phyloP scores from a whole-genome alignment of 2,888 invertebrate species.

The Scrobipalpa atriplicella region DNA sequence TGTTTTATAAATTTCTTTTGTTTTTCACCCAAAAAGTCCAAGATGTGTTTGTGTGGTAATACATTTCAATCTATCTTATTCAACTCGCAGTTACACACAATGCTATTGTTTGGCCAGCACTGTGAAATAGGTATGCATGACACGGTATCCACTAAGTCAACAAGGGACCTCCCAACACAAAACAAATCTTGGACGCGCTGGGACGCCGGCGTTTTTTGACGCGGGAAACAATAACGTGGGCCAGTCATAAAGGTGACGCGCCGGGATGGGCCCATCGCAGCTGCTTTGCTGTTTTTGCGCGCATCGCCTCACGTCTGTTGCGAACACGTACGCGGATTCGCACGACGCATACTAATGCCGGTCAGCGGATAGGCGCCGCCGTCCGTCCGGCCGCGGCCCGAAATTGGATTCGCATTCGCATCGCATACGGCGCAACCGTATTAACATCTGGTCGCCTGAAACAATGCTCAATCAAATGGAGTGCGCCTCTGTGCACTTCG shows the following conservation, averaged over 20 bases:
- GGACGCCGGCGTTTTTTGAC: constrained; percentile 34
- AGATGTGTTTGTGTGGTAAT: too few relatives aligned
- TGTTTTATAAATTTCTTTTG: neutral
- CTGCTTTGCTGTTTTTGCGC: constrained; percentile 60
- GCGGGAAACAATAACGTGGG: constrained; percentile 47
- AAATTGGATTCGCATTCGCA: constrained; percentile 72
- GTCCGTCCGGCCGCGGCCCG: constrained; percentile 49
- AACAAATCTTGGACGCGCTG: constrained; percentile 39
- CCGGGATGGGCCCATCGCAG: constrained; percentile 57
- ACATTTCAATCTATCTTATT: neutral
- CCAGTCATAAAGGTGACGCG: constrained; percentile 42
- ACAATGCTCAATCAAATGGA: constrained; percentile 76
- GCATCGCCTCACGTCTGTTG: constrained; percentile 62
- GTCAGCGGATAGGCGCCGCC: constrained; percentile 50
- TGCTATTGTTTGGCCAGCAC: constrained; percentile 2
- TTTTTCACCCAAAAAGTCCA: neutral
- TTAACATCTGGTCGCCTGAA: constrained; percentile 56
- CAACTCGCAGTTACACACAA: neutral
- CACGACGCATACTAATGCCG: constrained; percentile 65
- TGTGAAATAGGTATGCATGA: constrained; percentile 30
- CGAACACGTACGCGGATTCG: constrained; percentile 58
- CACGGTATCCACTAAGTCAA: constrained; percentile 36
- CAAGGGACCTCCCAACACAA: constrained; percentile 35
- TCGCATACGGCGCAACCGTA: constrained; percentile 60
- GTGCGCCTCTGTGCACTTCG: constrained; percentile 41